Evolutionary conservation across 1,140 invertebrate species (phyloP).

Genomic region (Drosophila kanapiae): DNA sequence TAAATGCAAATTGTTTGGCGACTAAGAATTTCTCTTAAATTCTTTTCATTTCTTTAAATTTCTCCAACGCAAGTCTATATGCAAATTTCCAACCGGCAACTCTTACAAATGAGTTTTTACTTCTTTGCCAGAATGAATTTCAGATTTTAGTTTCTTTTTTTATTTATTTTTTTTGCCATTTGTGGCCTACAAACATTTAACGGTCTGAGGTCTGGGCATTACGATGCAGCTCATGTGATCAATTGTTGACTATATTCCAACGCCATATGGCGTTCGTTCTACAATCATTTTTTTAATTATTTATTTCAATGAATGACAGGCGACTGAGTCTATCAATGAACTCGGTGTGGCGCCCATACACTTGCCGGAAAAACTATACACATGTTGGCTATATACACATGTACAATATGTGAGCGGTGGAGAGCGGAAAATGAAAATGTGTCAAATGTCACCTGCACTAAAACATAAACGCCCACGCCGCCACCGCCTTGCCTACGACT

Average conservation of each 20-base stretch:
- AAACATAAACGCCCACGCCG: slow-evolving; percentile 27
- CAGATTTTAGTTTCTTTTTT: not conserved
- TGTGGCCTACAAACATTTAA: slow-evolving; percentile 19
- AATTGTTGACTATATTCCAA: slow-evolving; percentile 15
- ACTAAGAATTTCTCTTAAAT: not conserved
- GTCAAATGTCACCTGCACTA: slow-evolving; percentile 63
- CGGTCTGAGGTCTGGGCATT: slow-evolving; percentile 1
- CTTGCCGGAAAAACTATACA: slow-evolving; percentile 16
- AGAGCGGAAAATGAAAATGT: slow-evolving; percentile 51
- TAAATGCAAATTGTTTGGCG: not conserved
- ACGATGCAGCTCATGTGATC: slow-evolving; percentile 44
- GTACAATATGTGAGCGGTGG: slow-evolving; percentile 2
- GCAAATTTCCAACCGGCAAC: slow-evolving; percentile 11
- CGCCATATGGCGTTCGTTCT: slow-evolving; percentile 50
- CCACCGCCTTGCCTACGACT: slow-evolving; percentile 18
- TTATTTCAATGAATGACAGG: slow-evolving; percentile 52
- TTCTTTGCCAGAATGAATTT: not conserved
- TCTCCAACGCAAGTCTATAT: slow-evolving; percentile 14
- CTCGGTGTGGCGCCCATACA: slow-evolving; percentile 56
- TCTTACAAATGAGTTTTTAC: slow-evolving; percentile 15
- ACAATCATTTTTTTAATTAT: slow-evolving; percentile 28
- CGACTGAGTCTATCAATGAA: slow-evolving; percentile 47
- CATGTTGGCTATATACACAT: not conserved
- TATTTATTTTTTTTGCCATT: not conserved
- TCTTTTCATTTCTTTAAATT: slow-evolving; percentile 1